Conservation (phyloP, 2,888 invertebrate genomes). For the Strigamia maritima region DNA sequence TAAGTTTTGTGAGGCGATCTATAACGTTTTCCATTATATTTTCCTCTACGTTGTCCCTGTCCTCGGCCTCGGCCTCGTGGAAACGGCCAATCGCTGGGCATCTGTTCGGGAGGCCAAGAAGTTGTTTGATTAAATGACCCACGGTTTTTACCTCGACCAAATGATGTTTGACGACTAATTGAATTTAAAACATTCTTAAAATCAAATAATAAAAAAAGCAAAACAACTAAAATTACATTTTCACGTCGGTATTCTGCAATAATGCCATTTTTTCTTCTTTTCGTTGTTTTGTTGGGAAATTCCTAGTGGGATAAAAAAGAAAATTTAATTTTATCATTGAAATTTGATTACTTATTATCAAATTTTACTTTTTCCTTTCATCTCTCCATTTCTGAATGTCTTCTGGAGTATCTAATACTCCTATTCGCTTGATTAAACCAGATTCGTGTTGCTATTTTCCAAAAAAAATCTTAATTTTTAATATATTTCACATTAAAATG, state of each 20-base stretch:
- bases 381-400: conserved; percentile 79
- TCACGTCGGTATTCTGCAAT: background rate
- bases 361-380: conserved; percentile 65
- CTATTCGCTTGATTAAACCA: conserved; percentile 76
- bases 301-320: conserved; percentile 52
- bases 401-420: conserved; percentile 70
- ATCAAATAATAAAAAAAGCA: background rate
- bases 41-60: conserved; percentile 39
- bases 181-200: background rate
- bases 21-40: background rate
- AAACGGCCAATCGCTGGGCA: background rate
- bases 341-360: background rate
- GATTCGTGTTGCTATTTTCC: conserved; percentile 66
- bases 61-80: conserved; percentile 40
- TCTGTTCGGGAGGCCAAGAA: conserved; percentile 45
- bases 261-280: background rate
- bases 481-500: conserved; percentile 8
- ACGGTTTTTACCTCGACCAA: background rate
- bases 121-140: background rate
- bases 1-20: background rate
- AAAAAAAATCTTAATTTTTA: no score
- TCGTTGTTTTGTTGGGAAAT: conserved; percentile 66
- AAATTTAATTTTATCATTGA: background rate
- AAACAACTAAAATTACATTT: background rate
- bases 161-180: background rate